phyloP scores from a whole-genome alignment of 2,113 vertebrate genomes.

The Alectura lathami region DNA sequence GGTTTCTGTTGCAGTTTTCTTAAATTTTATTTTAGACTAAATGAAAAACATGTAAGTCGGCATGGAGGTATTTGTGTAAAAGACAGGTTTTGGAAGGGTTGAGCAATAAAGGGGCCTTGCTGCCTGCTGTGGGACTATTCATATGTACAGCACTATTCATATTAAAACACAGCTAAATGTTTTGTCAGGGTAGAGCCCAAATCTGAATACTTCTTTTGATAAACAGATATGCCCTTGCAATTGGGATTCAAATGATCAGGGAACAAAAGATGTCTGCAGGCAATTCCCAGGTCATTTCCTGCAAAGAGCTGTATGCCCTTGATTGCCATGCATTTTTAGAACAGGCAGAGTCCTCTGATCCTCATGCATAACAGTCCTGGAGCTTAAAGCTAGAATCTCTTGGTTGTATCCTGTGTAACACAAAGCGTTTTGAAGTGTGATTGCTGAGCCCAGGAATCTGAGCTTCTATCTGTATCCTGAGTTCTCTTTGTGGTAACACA shows the following conservation, averaged over 20 bases:
- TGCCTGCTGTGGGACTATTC: conserved; percentile 13
- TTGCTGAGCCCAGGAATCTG: not conserved
- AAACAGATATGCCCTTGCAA: conserved; percentile 46
- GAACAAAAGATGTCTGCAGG: conserved; percentile 57
- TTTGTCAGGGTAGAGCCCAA: conserved; percentile 33
- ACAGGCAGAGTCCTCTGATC: not conserved
- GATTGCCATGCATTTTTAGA: conserved; percentile 27
- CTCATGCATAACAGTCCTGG: not conserved
- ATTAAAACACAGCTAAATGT: conserved; percentile 41
- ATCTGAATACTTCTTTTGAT: conserved; percentile 67
- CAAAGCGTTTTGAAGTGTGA: not conserved
- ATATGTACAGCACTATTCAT: conserved; percentile 58
- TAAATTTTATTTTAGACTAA: not conserved
- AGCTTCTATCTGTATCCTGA: not conserved
- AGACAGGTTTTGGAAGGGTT: not conserved
- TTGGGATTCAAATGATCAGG: conserved; percentile 54
- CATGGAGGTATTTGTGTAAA: not conserved
- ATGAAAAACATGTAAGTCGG: not conserved
- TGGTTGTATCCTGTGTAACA: not conserved
- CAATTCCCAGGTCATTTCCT: conserved; percentile 65
- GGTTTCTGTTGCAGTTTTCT: not conserved
- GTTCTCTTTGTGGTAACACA: not conserved
- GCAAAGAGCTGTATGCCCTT: not conserved
- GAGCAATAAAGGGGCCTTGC: not conserved
- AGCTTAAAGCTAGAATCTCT: not conserved